Conservation (phyloP, 2,888 invertebrate genomes). For the Ceriagrion tenellum region DNA sequence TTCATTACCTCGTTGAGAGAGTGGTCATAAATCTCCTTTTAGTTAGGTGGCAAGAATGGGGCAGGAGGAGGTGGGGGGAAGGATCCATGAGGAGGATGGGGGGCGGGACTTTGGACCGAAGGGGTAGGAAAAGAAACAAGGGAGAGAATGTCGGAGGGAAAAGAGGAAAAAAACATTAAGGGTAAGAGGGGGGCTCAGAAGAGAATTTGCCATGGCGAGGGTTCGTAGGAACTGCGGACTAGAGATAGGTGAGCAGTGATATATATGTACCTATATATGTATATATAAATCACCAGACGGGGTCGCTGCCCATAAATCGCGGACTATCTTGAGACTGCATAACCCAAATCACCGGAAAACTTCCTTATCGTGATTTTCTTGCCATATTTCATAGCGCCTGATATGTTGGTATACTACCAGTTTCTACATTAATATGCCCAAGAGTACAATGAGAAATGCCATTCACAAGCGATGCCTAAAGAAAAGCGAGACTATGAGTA, state of each 20-base stretch:
- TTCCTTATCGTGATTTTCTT: not conserved
- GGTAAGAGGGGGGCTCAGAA: not conserved
- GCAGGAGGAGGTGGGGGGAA: not conserved
- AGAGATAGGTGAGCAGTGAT: not conserved
- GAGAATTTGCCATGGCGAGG: not conserved
- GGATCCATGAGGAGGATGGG: not conserved
- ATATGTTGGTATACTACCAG: not conserved
- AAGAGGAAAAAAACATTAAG: not conserved
- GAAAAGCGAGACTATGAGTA: too few relatives aligned
- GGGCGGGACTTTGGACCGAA: not conserved
- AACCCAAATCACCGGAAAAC: not conserved
- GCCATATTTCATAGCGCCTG: not conserved
- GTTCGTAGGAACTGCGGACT: not conserved
- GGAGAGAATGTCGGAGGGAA: not conserved
- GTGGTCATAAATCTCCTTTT: conserved; percentile 65
- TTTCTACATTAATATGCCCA: too few relatives aligned
- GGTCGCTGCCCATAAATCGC: not conserved
- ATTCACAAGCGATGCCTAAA: too few relatives aligned
- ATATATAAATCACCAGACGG: not conserved
- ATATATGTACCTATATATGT: too few relatives aligned
- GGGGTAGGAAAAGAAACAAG: not conserved
- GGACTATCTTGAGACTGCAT: not conserved
- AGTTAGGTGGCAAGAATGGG: conserved; percentile 57
- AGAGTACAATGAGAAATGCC: too few relatives aligned
- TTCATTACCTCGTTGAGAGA: conserved; percentile 57